Conservation (phyloP, 2,797 vertebrate genomes). For the Brachymystax lenok region DNA sequence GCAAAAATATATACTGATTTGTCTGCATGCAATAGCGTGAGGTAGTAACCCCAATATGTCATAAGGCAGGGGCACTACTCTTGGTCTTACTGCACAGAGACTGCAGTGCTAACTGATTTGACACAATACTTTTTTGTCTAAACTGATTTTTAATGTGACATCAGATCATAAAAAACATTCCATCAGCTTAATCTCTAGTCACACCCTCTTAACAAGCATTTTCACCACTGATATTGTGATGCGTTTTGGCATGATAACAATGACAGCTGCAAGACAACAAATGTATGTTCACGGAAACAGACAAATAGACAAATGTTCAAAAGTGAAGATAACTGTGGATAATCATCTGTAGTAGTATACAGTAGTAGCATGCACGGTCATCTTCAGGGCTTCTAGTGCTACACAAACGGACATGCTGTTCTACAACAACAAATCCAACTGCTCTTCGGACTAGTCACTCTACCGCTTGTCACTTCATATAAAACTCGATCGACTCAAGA, state of each 20-base stretch:
- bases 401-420: background rate
- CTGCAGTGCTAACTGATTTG: slow-evolving; percentile 4
- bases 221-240: background rate
- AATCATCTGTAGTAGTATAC: too few species aligned
- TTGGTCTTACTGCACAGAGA: slow-evolving; percentile 26
- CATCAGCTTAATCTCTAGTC: background rate
- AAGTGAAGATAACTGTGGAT: too few species aligned
- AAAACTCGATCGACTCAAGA: background rate
- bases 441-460: background rate
- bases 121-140: slow-evolving; percentile 4
- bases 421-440: background rate
- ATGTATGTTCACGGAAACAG: background rate
- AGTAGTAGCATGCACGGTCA: too few species aligned
- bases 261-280: background rate
- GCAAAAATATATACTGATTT: slow-evolving; percentile 9
- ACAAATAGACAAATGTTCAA: background rate
- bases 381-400: background rate
- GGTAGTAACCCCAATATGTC: slow-evolving; percentile 45
- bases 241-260: background rate
- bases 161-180: background rate
- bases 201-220: background rate
- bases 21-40: slow-evolving; percentile 36
- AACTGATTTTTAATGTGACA: background rate
- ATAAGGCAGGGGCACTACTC: slow-evolving; percentile 29
- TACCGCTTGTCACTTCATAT: background rate